A percentile compares a stretch with the other conserved stretches of the same genome.
Conservation (phyloP, 2,113 vertebrate genomes). For the Pseudonaja textilis region DNA sequence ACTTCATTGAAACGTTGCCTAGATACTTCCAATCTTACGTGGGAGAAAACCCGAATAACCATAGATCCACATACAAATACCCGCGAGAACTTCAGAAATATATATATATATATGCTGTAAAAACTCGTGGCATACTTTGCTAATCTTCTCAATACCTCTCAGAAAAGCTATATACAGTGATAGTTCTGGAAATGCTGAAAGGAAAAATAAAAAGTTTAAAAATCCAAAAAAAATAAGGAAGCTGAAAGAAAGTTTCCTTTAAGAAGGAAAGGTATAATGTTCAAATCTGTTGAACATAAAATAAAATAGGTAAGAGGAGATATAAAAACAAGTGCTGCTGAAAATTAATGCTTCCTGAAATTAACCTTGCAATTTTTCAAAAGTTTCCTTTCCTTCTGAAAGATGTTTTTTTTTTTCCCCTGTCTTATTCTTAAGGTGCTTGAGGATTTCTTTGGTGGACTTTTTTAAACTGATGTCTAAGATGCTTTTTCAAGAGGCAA, state of each 20-base stretch:
- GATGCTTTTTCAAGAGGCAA: no score
- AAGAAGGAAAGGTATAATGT: neutral
- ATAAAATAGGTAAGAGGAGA: neutral
- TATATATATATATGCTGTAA: neutral
- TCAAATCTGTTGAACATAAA: neutral
- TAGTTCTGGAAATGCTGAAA: neutral
- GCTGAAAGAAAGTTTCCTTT: neutral
- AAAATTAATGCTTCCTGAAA: neutral
- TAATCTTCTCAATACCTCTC: neutral
- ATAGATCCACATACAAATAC: no score
- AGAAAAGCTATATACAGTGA: neutral
- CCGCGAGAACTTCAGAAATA: no score
- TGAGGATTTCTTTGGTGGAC: neutral
- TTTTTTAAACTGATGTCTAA: no score
- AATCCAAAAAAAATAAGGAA: neutral
- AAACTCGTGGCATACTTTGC: neutral
- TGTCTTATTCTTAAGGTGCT: neutral
- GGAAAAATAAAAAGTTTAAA: neutral
- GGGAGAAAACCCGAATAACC: no score
- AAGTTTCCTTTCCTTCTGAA: neutral
- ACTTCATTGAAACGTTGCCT: no score
- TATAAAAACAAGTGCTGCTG: neutral
- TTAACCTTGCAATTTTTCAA: neutral
- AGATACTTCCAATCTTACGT: no score
- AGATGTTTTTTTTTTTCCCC: rapidly evolving